A percentile compares a stretch with the other conserved stretches of the same genome.
phyloP scores from a whole-genome alignment of 1,140 invertebrate genomes.

The Chelonus insularis region DNA sequence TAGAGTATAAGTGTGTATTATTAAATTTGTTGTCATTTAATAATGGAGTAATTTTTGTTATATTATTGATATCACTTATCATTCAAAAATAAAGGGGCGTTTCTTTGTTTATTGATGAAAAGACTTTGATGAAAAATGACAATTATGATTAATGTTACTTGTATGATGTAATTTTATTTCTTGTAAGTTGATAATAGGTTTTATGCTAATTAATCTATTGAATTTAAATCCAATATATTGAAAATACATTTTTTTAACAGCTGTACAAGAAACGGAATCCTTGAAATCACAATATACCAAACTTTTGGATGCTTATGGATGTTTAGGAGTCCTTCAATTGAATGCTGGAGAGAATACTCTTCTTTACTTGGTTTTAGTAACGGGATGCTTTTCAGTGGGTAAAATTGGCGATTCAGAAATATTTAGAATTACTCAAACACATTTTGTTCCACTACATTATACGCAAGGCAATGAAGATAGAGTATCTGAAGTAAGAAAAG shows the following conservation, averaged over 20 bases:
- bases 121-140: no score
- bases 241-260: slow-evolving; percentile 49
- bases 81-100: no score
- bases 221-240: no score
- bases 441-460: slow-evolving; percentile 85
- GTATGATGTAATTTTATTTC: no score
- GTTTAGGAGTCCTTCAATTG: slow-evolving; percentile 85
- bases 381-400: slow-evolving; percentile 91
- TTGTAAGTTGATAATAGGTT: no score
- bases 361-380: slow-evolving; percentile 89
- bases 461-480: slow-evolving; percentile 77
- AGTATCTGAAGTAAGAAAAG: slow-evolving; percentile 78
- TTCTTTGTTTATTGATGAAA: no score
- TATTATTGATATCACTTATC: no score
- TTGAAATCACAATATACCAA: slow-evolving; percentile 86
- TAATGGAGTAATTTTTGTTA: no score
- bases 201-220: no score
- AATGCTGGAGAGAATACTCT: slow-evolving; percentile 82
- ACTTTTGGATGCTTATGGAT: slow-evolving; percentile 90
- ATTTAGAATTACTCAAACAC: slow-evolving; percentile 89
- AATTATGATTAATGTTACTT: no score
- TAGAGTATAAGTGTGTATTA: no score
- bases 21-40: no score
- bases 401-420: slow-evolving; percentile 93
- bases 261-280: slow-evolving; percentile 82